These are phyloP conservation scores for Etheostoma perlongum DNA, from an alignment of 2,797 vertebrate genomes.

Conservation along the genomic window DNA sequence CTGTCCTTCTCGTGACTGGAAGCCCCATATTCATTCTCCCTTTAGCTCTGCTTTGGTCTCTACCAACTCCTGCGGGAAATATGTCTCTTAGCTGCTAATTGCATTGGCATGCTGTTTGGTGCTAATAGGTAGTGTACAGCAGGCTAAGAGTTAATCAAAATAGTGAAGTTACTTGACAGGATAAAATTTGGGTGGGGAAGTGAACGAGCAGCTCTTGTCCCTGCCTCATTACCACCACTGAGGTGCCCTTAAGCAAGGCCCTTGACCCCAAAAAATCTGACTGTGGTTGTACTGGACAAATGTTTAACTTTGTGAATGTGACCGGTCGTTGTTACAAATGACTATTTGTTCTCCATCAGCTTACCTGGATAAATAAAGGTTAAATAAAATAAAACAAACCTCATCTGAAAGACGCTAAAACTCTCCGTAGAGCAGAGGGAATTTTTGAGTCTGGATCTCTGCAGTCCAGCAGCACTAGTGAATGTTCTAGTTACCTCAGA, in stretches of 20 bases:
- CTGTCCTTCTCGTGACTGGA: neutral
- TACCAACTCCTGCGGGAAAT: neutral
- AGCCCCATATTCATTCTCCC: neutral
- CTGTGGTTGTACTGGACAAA: too few species aligned
- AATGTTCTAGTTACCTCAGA: neutral
- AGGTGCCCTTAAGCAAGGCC: too few species aligned
- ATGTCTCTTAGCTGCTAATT: neutral
- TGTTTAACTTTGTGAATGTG: too few species aligned
- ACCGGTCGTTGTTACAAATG: too few species aligned
- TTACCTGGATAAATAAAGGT: too few species aligned
- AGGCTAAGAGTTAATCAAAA: neutral
- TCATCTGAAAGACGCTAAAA: neutral
- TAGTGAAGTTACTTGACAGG: too few species aligned
- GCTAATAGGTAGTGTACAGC: neutral
- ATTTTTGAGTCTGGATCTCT: conserved; percentile 3
- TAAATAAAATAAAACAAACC: too few species aligned
- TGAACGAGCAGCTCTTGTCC: too few species aligned
- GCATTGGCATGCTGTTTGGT: neutral
- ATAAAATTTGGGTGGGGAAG: too few species aligned
- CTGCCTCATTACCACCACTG: too few species aligned
- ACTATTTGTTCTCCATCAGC: too few species aligned
- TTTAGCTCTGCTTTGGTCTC: neutral
- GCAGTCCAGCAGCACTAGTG: neutral
- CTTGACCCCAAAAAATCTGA: too few species aligned
- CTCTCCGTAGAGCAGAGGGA: neutral